Evolutionary conservation across 2,113 vertebrate species (phyloP).

Genomic region (Actenoides hombroni): DNA sequence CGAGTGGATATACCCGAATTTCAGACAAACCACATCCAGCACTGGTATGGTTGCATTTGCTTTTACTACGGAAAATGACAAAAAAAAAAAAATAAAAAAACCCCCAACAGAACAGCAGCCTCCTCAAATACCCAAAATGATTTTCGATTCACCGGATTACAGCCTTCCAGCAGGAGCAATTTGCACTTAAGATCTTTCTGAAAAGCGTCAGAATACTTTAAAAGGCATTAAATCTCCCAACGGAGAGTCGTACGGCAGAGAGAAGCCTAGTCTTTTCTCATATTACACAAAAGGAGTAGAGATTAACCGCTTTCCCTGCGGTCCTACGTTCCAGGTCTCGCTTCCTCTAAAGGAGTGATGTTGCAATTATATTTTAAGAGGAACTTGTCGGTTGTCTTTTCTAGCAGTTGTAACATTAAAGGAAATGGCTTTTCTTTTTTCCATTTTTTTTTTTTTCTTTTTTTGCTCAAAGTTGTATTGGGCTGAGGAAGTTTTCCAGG

Average conservation of each 20-base stretch:
- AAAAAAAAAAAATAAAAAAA: background rate
- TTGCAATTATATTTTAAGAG: conserved; percentile 27
- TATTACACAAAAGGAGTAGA: conserved; percentile 25
- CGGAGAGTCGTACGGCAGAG: background rate
- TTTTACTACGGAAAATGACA: background rate
- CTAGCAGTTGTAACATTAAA: background rate
- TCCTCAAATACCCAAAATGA: background rate
- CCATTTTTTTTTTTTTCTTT: background rate
- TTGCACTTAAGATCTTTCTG: background rate
- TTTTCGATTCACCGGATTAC: background rate
- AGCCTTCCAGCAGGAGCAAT: background rate
- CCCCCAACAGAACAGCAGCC: background rate
- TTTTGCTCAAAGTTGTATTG: background rate
- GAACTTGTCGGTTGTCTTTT: conserved; percentile 11
- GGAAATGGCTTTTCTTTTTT: background rate
- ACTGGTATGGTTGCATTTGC: rapidly evolving
- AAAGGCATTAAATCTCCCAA: conserved; percentile 42
- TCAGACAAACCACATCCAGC: background rate
- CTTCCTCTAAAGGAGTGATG: conserved; percentile 33
- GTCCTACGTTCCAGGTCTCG: conserved; percentile 23
- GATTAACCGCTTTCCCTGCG: conserved; percentile 24
- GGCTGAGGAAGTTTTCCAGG: conserved; percentile 36
- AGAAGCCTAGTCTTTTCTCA: background rate
- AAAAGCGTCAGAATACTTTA: conserved; percentile 36
- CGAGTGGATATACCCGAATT: background rate